Base-by-base conservation (phyloP, 2,797 vertebrate genomes). In the Lepilemur ruficaudatus region DNA sequence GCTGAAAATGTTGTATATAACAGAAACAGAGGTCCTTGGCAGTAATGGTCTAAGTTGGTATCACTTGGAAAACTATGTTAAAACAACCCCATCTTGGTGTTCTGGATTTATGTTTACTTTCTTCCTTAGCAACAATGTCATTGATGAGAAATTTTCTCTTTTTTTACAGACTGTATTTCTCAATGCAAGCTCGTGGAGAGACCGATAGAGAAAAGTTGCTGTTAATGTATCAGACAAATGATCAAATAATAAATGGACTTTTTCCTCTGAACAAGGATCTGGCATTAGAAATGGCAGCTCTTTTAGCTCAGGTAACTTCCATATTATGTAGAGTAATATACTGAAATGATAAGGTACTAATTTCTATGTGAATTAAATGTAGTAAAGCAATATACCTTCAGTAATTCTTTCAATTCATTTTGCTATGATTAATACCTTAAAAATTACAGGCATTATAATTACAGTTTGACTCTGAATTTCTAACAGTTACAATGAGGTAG, bases 231-330 rank as follows among this genome's bases (percentile, higher is more conserved):
- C 99, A 99, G 98, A 99, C 99, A 85, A 99, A 99, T 85, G 99
- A 99, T 97, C 99, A 99, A 97, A 99, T 99, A 59, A 98, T 99
- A 69, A 99, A 99, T 11, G 99, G 99, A 92, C 99, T 99, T 96
- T 99, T 99, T 97, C 99, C 99, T 0, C 98, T 99, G 94, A 99
- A 99, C 99, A 99, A 99, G 98, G 99, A 99, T 89, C 99, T 99
- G 95, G 99, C 99, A 0, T 97, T 99, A 98, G 99, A 99, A 98
- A 98, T 99, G 99, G 99, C 99, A 12, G 99, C 99, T 65, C 99
- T 99, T 96, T 98, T 99, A 89, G 99, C 99, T 91, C 99, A 99
- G 99, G 99, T 99, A 98, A 98, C 73, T 91, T 95, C 32, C 0
- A 0, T 52, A 15, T 46, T 93, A 0, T 55, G 13, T 43, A 61